Percentiles rank a stretch among this genome's conserved stretches.
Evolutionary conservation across 1,140 invertebrate genomes (phyloP).

Genomic region (Heliconius hermathena): DNA sequence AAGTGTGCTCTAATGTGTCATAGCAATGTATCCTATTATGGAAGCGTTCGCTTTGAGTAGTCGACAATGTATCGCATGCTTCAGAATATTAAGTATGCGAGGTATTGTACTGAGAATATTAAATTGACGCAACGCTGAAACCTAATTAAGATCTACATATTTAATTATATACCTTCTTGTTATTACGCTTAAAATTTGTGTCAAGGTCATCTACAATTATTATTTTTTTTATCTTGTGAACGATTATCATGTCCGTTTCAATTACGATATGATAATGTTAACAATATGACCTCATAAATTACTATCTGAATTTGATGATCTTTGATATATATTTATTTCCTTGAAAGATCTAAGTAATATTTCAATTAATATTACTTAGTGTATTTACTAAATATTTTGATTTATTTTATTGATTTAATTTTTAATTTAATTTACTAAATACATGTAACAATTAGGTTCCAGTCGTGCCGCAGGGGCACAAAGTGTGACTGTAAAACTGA

Average conservation of each 20-base stretch:
- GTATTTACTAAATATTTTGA: no score
- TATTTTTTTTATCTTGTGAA: background rate
- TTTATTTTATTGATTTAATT: no score
- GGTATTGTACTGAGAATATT: background rate
- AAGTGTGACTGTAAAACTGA: no score
- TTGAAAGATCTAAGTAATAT: no score
- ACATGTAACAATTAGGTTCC: no score
- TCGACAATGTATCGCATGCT: slow-evolving; percentile 3
- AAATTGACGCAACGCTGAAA: slow-evolving; percentile 17
- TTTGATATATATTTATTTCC: background rate
- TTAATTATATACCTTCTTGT: background rate
- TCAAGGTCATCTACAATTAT: background rate
- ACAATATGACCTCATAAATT: background rate
- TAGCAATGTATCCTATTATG: slow-evolving; percentile 9
- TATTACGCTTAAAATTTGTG: background rate
- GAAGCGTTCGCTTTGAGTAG: slow-evolving; percentile 5
- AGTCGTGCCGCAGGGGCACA: no score
- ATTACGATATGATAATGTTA: background rate
- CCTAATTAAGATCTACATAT: slow-evolving; percentile 19
- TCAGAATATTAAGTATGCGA: slow-evolving; percentile 15
- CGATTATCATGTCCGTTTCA: background rate
- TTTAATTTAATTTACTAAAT: no score
- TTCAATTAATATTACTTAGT: no score
- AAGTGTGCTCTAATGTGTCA: background rate
- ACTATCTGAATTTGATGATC: background rate